phyloP scores from a whole-genome alignment of 1,140 invertebrate species.

The Atta texana region DNA sequence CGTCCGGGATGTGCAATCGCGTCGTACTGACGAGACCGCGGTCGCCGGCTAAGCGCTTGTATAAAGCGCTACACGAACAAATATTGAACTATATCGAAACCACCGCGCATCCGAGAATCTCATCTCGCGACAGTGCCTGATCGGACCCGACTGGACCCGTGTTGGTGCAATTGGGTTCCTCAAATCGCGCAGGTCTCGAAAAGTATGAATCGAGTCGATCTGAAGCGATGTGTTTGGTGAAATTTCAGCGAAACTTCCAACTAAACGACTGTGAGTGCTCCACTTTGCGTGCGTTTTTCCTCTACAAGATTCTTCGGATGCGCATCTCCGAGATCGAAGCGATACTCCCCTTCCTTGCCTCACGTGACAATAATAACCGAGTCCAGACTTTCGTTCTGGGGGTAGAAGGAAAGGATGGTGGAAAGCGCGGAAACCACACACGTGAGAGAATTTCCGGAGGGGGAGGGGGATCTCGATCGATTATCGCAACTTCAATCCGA shows the following conservation, averaged over 20 bases:
- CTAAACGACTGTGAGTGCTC: neutral
- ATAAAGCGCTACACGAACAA: neutral
- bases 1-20: neutral
- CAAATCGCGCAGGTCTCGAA: conserved; percentile 40
- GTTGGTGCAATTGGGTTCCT: neutral
- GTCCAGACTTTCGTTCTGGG: neutral
- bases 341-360: neutral
- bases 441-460: neutral
- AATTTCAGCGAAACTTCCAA: neutral
- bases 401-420: neutral
- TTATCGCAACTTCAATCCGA: neutral
- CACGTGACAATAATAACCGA: neutral
- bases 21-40: neutral
- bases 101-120: conserved; percentile 25
- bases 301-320: neutral
- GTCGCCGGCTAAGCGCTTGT: conserved; percentile 8
- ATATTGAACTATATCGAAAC: neutral
- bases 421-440: neutral
- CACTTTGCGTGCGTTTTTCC: neutral
- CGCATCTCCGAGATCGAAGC: conserved; percentile 11
- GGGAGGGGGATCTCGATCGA: conserved; percentile 6
- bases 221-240: neutral
- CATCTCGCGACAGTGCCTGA: conserved; percentile 34
- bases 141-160: neutral
- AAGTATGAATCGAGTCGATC: neutral